Conservation (phyloP, 2,888 invertebrate genomes). For the Druceiella hillmani region DNA sequence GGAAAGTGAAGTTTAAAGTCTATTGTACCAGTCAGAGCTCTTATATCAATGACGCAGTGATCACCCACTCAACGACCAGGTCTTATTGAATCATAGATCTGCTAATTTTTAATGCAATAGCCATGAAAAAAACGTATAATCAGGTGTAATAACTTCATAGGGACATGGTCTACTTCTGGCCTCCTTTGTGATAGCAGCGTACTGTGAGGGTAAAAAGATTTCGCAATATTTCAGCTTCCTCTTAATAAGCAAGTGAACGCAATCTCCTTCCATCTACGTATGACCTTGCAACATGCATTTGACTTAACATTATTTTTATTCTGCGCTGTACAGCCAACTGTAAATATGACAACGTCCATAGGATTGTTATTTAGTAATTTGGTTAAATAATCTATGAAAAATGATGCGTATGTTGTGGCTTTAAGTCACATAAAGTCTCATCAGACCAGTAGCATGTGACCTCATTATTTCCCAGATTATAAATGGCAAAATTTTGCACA, state of each 20-base stretch:
- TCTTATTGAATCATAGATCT: too few species aligned
- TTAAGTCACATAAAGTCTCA: conserved; percentile 24
- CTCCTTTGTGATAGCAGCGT: too few species aligned
- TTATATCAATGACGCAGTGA: too few species aligned
- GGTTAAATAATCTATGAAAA: conserved; percentile 24
- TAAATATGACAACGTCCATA: too few species aligned
- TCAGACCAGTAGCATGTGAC: conserved; percentile 25
- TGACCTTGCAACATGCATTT: conserved; percentile 25
- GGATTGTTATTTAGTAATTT: conserved; percentile 20
- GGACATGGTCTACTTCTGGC: conserved; percentile 16
- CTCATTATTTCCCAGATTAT: conserved; percentile 21
- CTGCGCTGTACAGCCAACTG: too few species aligned
- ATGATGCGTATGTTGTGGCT: conserved; percentile 26
- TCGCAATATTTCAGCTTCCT: too few species aligned
- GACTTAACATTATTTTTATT: too few species aligned
- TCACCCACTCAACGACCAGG: too few species aligned
- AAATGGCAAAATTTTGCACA: conserved; percentile 28
- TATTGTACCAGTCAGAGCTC: conserved; percentile 17
- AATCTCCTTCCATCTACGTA: conserved; percentile 18
- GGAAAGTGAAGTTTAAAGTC: too few species aligned
- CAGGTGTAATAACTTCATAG: conserved; percentile 16
- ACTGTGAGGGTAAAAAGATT: too few species aligned
- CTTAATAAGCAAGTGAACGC: too few species aligned
- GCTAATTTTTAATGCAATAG: too few species aligned
- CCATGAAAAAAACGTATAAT: conserved; percentile 18